Base-by-base conservation (phyloP, 2,797 vertebrate species). In the Thunnus albacares region DNA sequence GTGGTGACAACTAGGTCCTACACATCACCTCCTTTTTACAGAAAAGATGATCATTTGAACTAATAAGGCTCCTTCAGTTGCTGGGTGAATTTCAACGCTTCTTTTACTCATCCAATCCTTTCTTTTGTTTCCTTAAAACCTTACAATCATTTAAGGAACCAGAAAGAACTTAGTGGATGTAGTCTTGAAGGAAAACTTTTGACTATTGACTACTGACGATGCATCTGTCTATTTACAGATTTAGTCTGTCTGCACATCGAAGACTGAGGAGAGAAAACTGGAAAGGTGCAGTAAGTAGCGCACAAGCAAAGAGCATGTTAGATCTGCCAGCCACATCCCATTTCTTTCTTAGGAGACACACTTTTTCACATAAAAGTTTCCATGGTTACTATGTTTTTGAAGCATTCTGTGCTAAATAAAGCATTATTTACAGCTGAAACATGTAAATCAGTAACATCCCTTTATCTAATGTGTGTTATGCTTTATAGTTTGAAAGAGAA, bases 341-440 rank as follows among this genome's bases (percentile, higher is more conserved):
- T 57, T 75, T 59, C 18, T 45, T 26, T 51, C 56, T 69, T 64
- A 18, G 55, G n/a, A 71, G 33, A 69, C 51, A 71, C 33, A 60
- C 26, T 56, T 52, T 47, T 66, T 9, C 53, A 78, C 61, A n/a
- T 45, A 56, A 26, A 53, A 0, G 14, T 84, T 79, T 75, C 65
- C 47, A 67, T 81, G 56, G 72, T 84, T 82, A 26, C 58, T 38
- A 33, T 71, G 57, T 79, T 82, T 80, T 68, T 82, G 45, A 69
- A 83, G 64, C 53, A 75, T 77, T 80, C 22, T 3, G 43, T 1
- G 68, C 87, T 63, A 82, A 71, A 71, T 38, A 77, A 84, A 89
- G 91, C 83, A 47, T 74, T 90, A 91, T 93, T 85, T 94, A 92
- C 90, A 92, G 91, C 86, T 71, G 76, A 66, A 24, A 60, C 28